Conservation (phyloP, 2,888 invertebrate genomes). For the Drosophila imparisetae region DNA sequence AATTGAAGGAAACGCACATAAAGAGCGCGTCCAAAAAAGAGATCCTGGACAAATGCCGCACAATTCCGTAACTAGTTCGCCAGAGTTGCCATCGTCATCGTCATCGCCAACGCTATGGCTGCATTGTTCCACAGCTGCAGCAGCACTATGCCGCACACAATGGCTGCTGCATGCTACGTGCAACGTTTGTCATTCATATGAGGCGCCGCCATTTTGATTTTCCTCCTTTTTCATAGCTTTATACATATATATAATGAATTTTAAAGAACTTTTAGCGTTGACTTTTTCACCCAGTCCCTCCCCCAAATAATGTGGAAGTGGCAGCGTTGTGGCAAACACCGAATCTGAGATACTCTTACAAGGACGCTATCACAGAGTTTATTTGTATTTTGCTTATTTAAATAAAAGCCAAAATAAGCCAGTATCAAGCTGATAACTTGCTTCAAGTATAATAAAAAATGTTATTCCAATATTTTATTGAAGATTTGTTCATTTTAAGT, state of each 20-base stretch:
- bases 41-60: constrained; percentile 30
- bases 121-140: constrained; percentile 22
- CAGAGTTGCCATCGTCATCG: constrained; percentile 29
- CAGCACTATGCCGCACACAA: constrained; percentile 13
- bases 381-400: background rate
- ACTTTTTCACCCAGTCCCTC: constrained; percentile 23
- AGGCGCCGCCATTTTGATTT: constrained; percentile 64
- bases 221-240: constrained; percentile 11
- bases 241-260: constrained; percentile 17
- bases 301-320: constrained; percentile 10
- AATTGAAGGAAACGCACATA: constrained; percentile 27
- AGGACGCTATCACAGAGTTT: background rate
- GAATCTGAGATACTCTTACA: background rate
- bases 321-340: background rate
- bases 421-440: no score
- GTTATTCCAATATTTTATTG: background rate
- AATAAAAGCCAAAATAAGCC: no score
- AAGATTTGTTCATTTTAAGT: no score
- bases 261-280: constrained; percentile 36
- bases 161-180: constrained; percentile 44
- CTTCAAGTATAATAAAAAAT: no score
- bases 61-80: constrained; percentile 25
- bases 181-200: constrained; percentile 60
- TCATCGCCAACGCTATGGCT: constrained; percentile 3
- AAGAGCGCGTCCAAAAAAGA: constrained; percentile 16